A percentile compares a stretch with the other conserved stretches of the same genome.
phyloP scores from a whole-genome alignment of 2,113 vertebrate genomes.

The Galeopterus variegatus region DNA sequence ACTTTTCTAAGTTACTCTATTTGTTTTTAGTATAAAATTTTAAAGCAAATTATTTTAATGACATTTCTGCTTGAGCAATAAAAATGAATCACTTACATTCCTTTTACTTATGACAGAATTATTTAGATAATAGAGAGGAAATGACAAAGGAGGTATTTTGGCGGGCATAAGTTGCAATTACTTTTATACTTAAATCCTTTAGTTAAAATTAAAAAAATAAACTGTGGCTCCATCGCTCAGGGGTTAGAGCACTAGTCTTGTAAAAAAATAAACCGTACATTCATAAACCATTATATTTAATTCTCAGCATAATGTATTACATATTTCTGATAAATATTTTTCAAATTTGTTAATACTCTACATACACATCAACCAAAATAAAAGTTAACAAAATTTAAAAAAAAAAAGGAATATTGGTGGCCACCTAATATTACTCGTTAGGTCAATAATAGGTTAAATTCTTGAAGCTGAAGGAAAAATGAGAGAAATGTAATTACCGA shows the following conservation, averaged over 20 bases:
- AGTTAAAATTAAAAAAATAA: neutral
- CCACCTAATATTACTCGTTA: neutral
- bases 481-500: neutral
- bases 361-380: neutral
- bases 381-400: neutral
- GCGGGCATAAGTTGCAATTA: neutral
- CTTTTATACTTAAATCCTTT: neutral
- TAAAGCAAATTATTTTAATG: constrained; percentile 10
- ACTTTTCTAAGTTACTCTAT: neutral
- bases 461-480: neutral
- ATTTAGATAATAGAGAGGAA: neutral
- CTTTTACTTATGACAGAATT: neutral
- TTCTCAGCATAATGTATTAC: neutral
- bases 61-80: neutral
- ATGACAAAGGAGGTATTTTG: neutral
- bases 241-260: too few species aligned
- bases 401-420: neutral
- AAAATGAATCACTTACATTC: neutral
- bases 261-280: neutral
- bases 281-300: neutral
- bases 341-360: neutral
- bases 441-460: neutral
- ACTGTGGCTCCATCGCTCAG: too few species aligned
- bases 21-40: neutral
- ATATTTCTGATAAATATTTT: neutral